Base-by-base conservation (phyloP, 1,140 invertebrate genomes). In the Cyclina sinensis region DNA sequence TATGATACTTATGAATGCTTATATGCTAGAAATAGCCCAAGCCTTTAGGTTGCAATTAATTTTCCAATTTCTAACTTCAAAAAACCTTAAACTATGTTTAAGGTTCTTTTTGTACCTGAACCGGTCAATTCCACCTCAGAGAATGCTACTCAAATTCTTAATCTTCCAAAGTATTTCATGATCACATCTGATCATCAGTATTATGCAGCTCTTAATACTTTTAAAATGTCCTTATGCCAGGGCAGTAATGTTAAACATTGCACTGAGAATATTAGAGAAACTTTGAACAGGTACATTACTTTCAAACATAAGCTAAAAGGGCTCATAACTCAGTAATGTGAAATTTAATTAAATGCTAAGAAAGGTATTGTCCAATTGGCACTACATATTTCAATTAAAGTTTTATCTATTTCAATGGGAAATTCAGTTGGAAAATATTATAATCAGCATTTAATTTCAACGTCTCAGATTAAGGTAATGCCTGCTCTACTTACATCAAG, bases 91-190 rank as follows among this genome's bases (percentile, higher is more conserved):
- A 37, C 48, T 27, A 3, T 76, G 9, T 76, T 16, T 78, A 32
- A 84, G 11, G 30, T 84, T 30, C 3, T 70, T 5, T 84, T 65
- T 46, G 18, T 84, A 5, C 82, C 82, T 1, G 82, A 73, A n/a
- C 82, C 82, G 12, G 27, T 84, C 5, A 84, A 84, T 73, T 16
- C 11, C 65, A 62, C 85, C 4, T 78, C 85, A 37, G 35, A 43
- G 14, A 51, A 86, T 86, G 85, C 73, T 46, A 86, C 85, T 43
- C 85, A 86, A 65, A 39, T 88, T 32, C n/a, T 88, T 14, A 11
- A 70, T 30, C 74, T 73, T 35, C 46, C 78, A 81, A 62, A 43
- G 43, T 81, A 70, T 51, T 88, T 86, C 32, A 27, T 86, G 14
- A 76, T 79, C 7, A 62, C 86, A 2, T 24, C 32, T 57, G 74